Evolutionary conservation across 2,888 invertebrate genomes (phyloP), one percentile per base, ranked within the genome.

Genomic region (Himalopsyche kuldschensis): DNA sequence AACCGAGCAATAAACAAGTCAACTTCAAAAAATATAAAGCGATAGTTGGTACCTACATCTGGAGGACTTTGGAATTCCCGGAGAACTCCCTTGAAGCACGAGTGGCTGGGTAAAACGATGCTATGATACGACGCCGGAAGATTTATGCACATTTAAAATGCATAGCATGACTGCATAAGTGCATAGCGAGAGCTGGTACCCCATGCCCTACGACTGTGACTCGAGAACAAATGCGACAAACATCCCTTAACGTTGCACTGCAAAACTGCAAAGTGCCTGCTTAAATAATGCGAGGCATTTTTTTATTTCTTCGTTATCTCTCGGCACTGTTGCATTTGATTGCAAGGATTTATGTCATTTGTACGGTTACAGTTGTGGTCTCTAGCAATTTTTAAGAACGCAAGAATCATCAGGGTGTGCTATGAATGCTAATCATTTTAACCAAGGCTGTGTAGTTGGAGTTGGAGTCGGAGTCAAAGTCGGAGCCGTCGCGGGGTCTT

Each of bases 131-230:
- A 69, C 27, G 20, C 27, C 1, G 69, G 69, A 27, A 82, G 48
- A 82, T 82, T 82, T 82, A 82, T 79, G 82, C 30, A 55, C 82
- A 79, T 69, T 78, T 79, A 82, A 82, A 82, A 82, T 82, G 82
- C 82, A 82, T 69, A 69, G 69, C 69, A 30, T 69, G 24, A 69
- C 69, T 69, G 69, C 69, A 30, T 69, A 30, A 69, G 69, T 69
- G 69, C 69, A 69, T 82, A 63, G 77, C 82, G 27, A 20, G 41
- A 32, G 41, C 15, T 41, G 41, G 41, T 41, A 4, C 6, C 35
- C 41, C 69, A 1, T 69, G 27, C 15, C 27, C 69, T 27, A 10
- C 69, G 69, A 69, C 69, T 15, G 11, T n/a, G 69, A 69, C 27
- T 27, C 69, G 69, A 15, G 30, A 69, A 69, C 69, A 69, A 69